Evolutionary conservation across 2,113 vertebrate species (phyloP), one percentile per base, ranked within the genome.

Genomic region (Chlamydotis undulata): DNA sequence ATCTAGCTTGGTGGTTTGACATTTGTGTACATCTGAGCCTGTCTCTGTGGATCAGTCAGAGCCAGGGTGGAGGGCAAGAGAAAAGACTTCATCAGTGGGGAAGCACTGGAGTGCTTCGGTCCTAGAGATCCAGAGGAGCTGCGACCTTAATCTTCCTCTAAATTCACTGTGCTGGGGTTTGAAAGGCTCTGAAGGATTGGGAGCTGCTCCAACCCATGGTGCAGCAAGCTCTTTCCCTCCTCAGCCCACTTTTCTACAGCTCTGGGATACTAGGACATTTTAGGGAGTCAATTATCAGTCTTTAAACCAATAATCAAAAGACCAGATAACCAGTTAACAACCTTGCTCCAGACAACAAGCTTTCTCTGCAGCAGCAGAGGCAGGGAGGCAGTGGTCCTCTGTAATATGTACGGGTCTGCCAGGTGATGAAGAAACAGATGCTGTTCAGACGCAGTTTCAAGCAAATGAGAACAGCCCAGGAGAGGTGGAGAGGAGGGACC

Each of bases 1-100:
- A 87, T 80, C 96, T 78, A 78, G 90, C 86, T 87, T 21, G 75
- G 83, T 82, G 76, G 49, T 82, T 78, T 96, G 95, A 83, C 52
- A 68, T 89, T 80, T 92, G 57, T 67, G 7, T 57, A 2, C 56
- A 7, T 65, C 76, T 70, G 85, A 87, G 80, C 64, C 69, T 75
- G 53, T 82, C 86, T 92, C 50, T 8, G 0, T 24, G 83, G 78
- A 73, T 84, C 93, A 68, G 63, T 74, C 93, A 63, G 59, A 88
- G 73, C 35, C 64, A 82, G 41, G 3, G 2, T 86, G 59, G 64
- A 93, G 84, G 60, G 56, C 53, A 63, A 56, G 65, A 64, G 70
- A 22, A 45, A 71, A 43, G 81, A 41, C 70, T 94, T 91, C 19
- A 83, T 50, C 81, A 91, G 65, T 69, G 22, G 28, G 37, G 39